Percentiles rank a stretch among this genome's conserved stretches.
phyloP scores from a whole-genome alignment of 2,888 invertebrate genomes.

The Disparrhopalites patrizii region DNA sequence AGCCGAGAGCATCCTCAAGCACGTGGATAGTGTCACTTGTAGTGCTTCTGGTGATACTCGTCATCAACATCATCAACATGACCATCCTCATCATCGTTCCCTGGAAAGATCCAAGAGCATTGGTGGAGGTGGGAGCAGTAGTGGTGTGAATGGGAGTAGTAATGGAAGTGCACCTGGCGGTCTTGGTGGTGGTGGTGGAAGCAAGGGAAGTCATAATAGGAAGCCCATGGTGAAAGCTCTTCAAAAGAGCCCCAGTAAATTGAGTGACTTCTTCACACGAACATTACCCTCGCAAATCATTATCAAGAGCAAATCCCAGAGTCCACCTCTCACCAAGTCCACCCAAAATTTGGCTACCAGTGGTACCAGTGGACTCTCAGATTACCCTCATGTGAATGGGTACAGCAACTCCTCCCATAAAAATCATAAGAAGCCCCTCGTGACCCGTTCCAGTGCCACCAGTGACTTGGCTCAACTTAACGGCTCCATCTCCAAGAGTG shows the following conservation, averaged over 20 bases:
- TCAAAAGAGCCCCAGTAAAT: conserved; percentile 61
- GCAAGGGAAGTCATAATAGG: background rate
- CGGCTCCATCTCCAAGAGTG: conserved; percentile 19
- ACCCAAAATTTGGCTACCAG: conserved; percentile 16
- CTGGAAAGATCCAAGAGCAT: conserved; percentile 28
- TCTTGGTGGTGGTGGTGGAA: conserved; percentile 1
- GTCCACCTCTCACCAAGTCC: conserved; percentile 7
- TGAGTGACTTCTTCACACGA: conserved; percentile 54
- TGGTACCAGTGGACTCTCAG: background rate
- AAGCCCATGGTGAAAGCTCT: conserved; percentile 54
- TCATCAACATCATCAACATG: too few species aligned
- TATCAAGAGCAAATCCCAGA: conserved; percentile 10
- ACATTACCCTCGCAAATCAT: conserved; percentile 24
- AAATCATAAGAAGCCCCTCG: background rate
- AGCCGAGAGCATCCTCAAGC: conserved; percentile 56
- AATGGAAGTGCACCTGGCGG: background rate
- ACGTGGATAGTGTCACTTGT: conserved; percentile 69
- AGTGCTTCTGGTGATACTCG: conserved; percentile 55
- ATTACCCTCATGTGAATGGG: background rate
- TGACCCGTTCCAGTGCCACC: conserved; percentile 13
- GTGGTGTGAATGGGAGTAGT: background rate
- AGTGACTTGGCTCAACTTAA: conserved; percentile 19
- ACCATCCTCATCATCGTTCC: conserved; percentile 33
- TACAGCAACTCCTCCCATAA: background rate
- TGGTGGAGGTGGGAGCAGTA: conserved; percentile 1